Conservation (phyloP, 2,113 vertebrate genomes). For the Oncorhynchus gorbuscha region DNA sequence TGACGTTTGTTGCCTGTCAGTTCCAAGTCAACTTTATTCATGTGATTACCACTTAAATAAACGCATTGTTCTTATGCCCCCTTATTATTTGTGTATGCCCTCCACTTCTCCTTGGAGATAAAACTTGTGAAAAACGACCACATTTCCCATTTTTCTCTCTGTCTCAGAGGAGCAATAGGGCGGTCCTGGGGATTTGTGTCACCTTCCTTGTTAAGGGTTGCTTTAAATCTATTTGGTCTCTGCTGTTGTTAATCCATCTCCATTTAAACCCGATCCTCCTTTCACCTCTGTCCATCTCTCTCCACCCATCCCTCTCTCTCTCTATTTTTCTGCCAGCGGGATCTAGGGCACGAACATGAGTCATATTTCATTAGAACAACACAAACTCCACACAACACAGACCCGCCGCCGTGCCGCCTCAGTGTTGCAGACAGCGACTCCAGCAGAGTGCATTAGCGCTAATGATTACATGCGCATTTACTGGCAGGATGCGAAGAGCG, state of each 20-base stretch:
- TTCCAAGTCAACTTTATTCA: too few relatives aligned
- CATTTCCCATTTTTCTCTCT: background rate
- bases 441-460: constrained; percentile 30
- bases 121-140: too few relatives aligned
- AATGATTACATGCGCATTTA: constrained; percentile 37
- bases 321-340: background rate
- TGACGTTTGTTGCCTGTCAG: too few relatives aligned
- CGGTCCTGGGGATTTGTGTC: constrained; percentile 8
- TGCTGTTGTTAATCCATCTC: background rate
- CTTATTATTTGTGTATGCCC: too few relatives aligned
- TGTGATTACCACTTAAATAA: too few relatives aligned
- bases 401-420: constrained; percentile 3
- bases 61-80: too few relatives aligned
- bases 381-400: constrained; percentile 36
- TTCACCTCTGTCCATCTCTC: constrained; percentile 4
- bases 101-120: too few relatives aligned
- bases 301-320: background rate
- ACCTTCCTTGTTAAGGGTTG: background rate
- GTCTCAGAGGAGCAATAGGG: background rate
- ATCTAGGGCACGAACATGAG: constrained; percentile 24
- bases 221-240: constrained; percentile 22
- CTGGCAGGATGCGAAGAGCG: constrained; percentile 24
- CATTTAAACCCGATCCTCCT: background rate
- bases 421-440: constrained; percentile 13
- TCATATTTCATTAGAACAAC: constrained; percentile 54